phyloP scores from a whole-genome alignment of 2,113 vertebrate genomes.

The Cyprinodon brontotheroides region DNA sequence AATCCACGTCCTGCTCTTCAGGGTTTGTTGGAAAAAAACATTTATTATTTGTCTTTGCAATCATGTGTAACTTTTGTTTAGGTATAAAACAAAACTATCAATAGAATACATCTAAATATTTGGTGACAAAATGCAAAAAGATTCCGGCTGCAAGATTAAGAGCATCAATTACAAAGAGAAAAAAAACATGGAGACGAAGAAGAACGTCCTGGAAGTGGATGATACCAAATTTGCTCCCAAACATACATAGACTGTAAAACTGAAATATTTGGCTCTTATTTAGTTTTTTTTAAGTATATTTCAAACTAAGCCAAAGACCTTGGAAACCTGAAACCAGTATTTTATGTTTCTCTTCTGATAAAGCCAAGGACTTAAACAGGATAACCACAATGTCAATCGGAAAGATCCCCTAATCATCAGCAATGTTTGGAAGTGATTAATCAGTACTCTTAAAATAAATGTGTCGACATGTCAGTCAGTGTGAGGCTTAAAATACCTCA shows the following conservation, averaged over 20 bases:
- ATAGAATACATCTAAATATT: too few relatives aligned
- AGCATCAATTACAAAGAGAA: conserved; percentile 6
- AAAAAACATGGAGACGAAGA: not conserved
- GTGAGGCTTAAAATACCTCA: conserved; percentile 37
- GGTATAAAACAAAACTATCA: too few relatives aligned
- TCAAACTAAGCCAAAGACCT: conserved; percentile 39
- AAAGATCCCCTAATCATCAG: conserved; percentile 1
- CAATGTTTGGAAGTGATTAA: conserved; percentile 8
- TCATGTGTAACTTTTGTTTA: too few relatives aligned
- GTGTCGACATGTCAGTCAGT: conserved; percentile 27
- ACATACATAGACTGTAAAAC: conserved; percentile 63
- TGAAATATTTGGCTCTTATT: conserved; percentile 53
- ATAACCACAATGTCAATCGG: not conserved
- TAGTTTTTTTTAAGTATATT: conserved; percentile 50
- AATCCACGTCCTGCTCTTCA: too few relatives aligned
- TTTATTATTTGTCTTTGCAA: too few relatives aligned
- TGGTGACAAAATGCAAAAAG: too few relatives aligned
- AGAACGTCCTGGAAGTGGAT: not conserved
- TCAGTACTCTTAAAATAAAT: conserved; percentile 33
- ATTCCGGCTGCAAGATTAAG: too few relatives aligned
- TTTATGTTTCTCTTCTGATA: conserved; percentile 40
- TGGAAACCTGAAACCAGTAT: conserved; percentile 36
- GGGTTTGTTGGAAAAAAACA: too few relatives aligned
- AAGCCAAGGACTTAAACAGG: conserved; percentile 20
- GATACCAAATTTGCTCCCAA: conserved; percentile 7